Evolutionary conservation across 2,797 vertebrate genomes (phyloP), one percentile per base, ranked within the genome.

Genomic region (Spinibarbus caldwelli): DNA sequence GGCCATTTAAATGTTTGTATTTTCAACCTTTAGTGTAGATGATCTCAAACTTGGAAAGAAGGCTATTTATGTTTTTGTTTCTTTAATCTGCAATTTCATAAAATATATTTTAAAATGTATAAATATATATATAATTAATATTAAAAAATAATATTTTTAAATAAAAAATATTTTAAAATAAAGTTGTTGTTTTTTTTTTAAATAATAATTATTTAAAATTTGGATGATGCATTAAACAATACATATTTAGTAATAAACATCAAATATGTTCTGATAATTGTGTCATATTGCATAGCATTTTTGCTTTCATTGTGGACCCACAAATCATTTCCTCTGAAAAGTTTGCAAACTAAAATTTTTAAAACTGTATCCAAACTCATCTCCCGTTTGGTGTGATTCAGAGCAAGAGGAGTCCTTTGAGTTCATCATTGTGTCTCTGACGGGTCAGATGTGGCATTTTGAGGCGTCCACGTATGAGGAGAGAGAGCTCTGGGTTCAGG

Each of bases 371-470:
- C 54, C 54, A 57, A 57, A 57, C 57, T 59, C 23, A 11, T 79
- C 38, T 66, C 38, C 0, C 19, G 1, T 49, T 21, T 31, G n/a
- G 19, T 45, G 29, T 17, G 86, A 90, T 90, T 87, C 70, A 99
- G 98, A 99, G 82, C 96, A 96, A 87, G 98, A 99, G 34, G 98
- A 99, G 89, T 96, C 97, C 0, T 99, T 98, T 1, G 98, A 99
- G 94, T 99, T 99, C 87, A 89, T 98, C 87, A 97, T 99, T 0
- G 98, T 99, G 90, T 99, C 98, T 0, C 89, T 99, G 90, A 99
- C 97, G 2, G 97, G 98, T 11, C 98, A 99, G 94, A 99, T 96
- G 0, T 99, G 98, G 98, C 98, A 99, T 89, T 99, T 99, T 0
- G 98, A 99, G 85, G 98, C 97, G 0, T 97, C 97, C 0, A 96